A percentile compares a stretch with the other conserved stretches of the same genome.
Evolutionary conservation across 2,113 vertebrate genomes (phyloP).

Genomic region (Gymnarchus niloticus): DNA sequence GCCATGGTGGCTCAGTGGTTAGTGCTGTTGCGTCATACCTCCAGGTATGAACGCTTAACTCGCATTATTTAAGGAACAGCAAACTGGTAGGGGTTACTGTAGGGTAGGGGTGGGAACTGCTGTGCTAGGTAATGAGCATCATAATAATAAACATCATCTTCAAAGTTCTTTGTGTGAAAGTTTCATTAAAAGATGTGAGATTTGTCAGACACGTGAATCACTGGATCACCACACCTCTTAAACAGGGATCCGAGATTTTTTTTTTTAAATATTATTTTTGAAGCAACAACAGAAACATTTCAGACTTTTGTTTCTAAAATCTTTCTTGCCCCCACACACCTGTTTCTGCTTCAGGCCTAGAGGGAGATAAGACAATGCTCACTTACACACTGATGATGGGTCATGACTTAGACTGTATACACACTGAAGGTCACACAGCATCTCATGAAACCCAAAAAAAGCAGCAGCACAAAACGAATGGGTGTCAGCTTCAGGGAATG

Average conservation of each 20-base stretch:
- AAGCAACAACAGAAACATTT: background rate
- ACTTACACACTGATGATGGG: background rate
- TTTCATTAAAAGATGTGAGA: background rate
- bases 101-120: too few relatives aligned
- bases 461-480: background rate
- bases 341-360: background rate
- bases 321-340: background rate
- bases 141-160: too few relatives aligned
- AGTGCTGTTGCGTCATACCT: too few relatives aligned
- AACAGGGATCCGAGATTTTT: background rate
- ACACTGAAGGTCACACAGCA: background rate
- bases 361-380: background rate
- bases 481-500: background rate
- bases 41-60: too few relatives aligned
- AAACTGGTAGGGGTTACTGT: too few relatives aligned
- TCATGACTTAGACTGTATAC: background rate
- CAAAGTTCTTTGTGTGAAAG: background rate
- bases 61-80: too few relatives aligned
- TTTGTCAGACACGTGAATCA: background rate
- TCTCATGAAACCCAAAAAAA: background rate
- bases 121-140: too few relatives aligned
- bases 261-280: background rate
- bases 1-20: too few relatives aligned
- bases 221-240: background rate
- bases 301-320: background rate